Evolutionary conservation across 2,113 vertebrate species (phyloP).

Genomic region (Embiotoca jacksoni): DNA sequence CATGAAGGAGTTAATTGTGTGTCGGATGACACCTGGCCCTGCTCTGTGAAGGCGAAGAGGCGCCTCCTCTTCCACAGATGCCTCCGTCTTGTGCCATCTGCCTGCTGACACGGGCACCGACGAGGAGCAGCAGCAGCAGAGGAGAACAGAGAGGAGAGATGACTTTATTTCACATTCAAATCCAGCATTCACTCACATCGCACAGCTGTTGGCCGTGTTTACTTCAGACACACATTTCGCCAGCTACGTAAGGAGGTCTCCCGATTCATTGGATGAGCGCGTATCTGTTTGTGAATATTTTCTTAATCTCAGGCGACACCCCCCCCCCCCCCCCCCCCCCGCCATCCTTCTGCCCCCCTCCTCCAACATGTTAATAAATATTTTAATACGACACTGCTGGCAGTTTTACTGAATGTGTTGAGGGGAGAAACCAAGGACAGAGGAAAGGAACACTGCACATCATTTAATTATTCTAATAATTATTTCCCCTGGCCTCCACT

Average conservation of each 20-base stretch:
- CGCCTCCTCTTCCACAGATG: constrained; percentile 64
- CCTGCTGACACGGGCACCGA: constrained; percentile 34
- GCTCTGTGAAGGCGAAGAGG: constrained; percentile 56
- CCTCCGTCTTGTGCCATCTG: constrained; percentile 64
- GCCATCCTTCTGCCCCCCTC: not conserved
- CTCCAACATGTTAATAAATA: constrained; percentile 29
- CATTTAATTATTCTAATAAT: constrained; percentile 53
- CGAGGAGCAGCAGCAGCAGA: constrained; percentile 10
- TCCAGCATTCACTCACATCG: constrained; percentile 13
- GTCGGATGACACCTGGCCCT: constrained; percentile 69
- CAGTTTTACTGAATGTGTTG: constrained; percentile 8
- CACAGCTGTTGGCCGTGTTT: constrained; percentile 8
- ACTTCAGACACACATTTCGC: constrained; percentile 29
- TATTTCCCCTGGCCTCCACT: constrained; percentile 32
- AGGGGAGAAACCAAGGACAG: constrained; percentile 35
- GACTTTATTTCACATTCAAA: constrained; percentile 45
- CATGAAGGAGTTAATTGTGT: constrained; percentile 60
- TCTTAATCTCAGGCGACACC: not conserved
- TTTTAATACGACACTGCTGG: constrained; percentile 20
- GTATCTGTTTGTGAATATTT: constrained; percentile 26
- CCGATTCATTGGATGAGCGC: constrained; percentile 26
- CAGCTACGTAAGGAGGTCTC: constrained; percentile 17
- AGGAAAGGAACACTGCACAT: constrained; percentile 16
- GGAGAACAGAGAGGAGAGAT: constrained; percentile 14
- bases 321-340: too few species aligned